Evolutionary conservation across 2,888 invertebrate genomes (phyloP), one percentile per base, ranked within the genome.

Genomic region (Euproctis similis): DNA sequence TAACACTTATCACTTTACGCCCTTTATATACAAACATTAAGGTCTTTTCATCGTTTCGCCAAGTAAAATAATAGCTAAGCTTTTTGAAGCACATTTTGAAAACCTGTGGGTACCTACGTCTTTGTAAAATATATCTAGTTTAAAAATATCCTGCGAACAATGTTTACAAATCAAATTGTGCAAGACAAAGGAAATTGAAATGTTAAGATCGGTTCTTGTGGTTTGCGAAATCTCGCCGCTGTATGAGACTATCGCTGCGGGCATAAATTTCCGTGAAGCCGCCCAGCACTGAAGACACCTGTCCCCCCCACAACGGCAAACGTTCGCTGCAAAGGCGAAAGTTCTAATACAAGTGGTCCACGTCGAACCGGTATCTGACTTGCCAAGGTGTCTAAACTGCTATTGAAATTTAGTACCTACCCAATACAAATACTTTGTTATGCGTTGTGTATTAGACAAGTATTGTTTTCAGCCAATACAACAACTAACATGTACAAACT

Each of bases 101-200:
- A n/a, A n/a, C n/a, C n/a, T n/a, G n/a, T n/a, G n/a, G n/a, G n/a
- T n/a, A n/a, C n/a, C n/a, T n/a, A n/a, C n/a, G n/a, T n/a, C n/a
- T n/a, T n/a, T n/a, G n/a, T n/a, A n/a, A n/a, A n/a, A n/a, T n/a
- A n/a, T n/a, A n/a, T n/a, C n/a, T n/a, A n/a, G n/a, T n/a, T n/a
- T n/a, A n/a, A n/a, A n/a, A n/a, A n/a, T n/a, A n/a, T n/a, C n/a
- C n/a, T n/a, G n/a, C n/a, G n/a, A 26, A 19, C 13, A 12, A 11
- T 22, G 12, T 11, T 17, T 26, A 19, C 46, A 45, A 46, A 41
- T 52, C 51, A 57, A n/a, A 53, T 48, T 56, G 43, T 48, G 48
- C 45, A 54, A 62, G 64, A 72, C 70, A 72, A 73, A 70, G 64
- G 66, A 68, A 64, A 68, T 68, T 64, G 60, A 62, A 67, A 57